Evolutionary conservation across 2,113 vertebrate species (phyloP), one percentile per base, ranked within the genome.

Genomic region (Prietella phreatophila): DNA sequence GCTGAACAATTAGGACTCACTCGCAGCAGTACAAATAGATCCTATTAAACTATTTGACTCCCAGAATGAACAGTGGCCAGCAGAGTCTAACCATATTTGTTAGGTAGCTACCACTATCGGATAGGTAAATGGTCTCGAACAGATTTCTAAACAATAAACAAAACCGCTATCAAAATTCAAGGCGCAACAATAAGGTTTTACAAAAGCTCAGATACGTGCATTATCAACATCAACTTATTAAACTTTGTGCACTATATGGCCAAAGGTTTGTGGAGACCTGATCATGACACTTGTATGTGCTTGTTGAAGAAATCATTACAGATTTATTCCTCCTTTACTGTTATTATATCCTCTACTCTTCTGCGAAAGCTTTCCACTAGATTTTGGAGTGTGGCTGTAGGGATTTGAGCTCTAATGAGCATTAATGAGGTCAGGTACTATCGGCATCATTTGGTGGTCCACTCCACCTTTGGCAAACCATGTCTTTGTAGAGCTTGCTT

Each of bases 21-120:
- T 90, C 61, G 83, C 19, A n/a, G 56, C 47, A 78, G 93, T 87
- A 92, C 92, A 90, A 91, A 82, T 89, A 87, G 71, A 88, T 85
- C 89, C 89, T 86, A 90, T 92, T 92, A 91, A 89, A 92, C 56
- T 11, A 36, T 58, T 82, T 25, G 30, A 14, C 55, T 82, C n/a
- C 14, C 27, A 25, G 55, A 82, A 82, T 39, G 20, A 61, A 39
- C n/a, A 81, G 78, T 10, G 9, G 36, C 19, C 8, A 13, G 33
- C 36, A 39, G 69, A 73, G 33, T 58, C 30, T 20, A 81, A 11
- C 15, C n/a, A 33, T 17, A 3, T 53, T 53, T 30, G 47, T 79
- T 53, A 30, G 5, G 25, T 50, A 5, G 17, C n/a, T 33, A 33
- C 17, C 15, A 4, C 53, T 30, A 50, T 10, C 36, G 10, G 2